Conservation (phyloP, 2,888 invertebrate genomes). For the Leptinotarsa peninsularis region DNA sequence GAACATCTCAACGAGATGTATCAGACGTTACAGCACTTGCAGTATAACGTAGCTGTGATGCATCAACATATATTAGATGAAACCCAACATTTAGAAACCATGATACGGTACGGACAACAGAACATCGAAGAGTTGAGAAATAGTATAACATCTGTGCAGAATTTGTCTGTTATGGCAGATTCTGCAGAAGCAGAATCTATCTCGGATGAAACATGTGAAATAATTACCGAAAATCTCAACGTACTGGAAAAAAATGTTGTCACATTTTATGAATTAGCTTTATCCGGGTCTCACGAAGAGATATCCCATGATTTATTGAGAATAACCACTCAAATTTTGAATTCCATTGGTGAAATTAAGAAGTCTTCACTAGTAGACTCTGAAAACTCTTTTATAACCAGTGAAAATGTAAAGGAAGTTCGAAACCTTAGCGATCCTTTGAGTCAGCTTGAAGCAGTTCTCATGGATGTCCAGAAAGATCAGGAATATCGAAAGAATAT, state of each 20-base stretch:
- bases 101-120: conserved; percentile 44
- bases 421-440: conserved; percentile 57
- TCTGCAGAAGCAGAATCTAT: conserved; percentile 28
- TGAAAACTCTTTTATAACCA: conserved; percentile 50
- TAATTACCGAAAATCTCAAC: conserved; percentile 55
- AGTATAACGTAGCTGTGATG: conserved; percentile 60
- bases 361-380: conserved; percentile 50
- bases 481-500: conserved; percentile 50
- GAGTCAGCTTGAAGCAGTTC: conserved; percentile 55
- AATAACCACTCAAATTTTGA: conserved; percentile 59
- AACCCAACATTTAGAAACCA: conserved; percentile 49
- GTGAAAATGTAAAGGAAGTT: conserved; percentile 57
- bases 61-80: conserved; percentile 60
- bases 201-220: conserved; percentile 46
- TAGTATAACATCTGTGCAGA: conserved; percentile 58
- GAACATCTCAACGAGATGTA: conserved; percentile 47
- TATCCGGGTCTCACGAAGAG: conserved; percentile 53
- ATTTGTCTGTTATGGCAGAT: conserved; percentile 55
- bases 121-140: conserved; percentile 57
- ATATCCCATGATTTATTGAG: conserved; percentile 56
- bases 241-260: conserved; percentile 58
- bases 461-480: conserved; percentile 54
- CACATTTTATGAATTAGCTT: conserved; percentile 55
- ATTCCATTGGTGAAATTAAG: conserved; percentile 60
- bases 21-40: conserved; percentile 55